Conservation (phyloP, 2,113 vertebrate species). For the Jacana jacana region DNA sequence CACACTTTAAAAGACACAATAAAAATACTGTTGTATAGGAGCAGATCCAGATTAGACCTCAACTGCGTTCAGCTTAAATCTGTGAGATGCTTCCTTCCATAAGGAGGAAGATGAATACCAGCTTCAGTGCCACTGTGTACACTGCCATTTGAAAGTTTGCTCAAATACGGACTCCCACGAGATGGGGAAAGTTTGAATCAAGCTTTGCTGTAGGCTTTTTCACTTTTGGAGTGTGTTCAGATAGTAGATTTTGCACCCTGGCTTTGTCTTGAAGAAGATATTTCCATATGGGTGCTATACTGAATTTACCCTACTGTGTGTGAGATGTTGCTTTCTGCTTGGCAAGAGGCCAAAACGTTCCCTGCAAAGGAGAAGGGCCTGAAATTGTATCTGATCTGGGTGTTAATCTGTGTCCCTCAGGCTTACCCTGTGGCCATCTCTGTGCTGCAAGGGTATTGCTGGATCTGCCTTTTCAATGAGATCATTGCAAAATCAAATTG, state of each 20-base stretch:
- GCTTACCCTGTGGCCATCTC: constrained; percentile 58
- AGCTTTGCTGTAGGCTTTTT: neutral
- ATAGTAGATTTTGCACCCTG: neutral
- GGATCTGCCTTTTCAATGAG: constrained; percentile 74
- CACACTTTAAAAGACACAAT: neutral
- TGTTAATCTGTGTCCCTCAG: constrained; percentile 63
- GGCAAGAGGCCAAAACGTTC: constrained; percentile 31
- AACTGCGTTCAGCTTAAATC: neutral
- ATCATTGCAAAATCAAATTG: constrained; percentile 72
- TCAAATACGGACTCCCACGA: neutral
- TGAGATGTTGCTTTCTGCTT: constrained; percentile 5
- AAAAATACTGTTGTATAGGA: neutral
- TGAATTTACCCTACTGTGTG: neutral
- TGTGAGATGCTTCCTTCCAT: neutral
- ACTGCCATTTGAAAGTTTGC: neutral
- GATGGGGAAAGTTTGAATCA: neutral
- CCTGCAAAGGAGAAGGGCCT: constrained; percentile 68
- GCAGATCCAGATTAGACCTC: neutral
- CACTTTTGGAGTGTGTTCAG: neutral
- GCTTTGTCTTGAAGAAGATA: neutral
- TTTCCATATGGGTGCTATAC: constrained; percentile 17
- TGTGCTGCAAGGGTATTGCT: neutral
- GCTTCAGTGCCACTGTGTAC: neutral
- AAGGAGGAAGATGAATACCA: neutral
- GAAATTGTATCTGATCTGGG: constrained; percentile 65